Percentiles rank a stretch among this genome's conserved stretches.
phyloP scores from a whole-genome alignment of 2,888 invertebrate genomes.

The Strigamia transsilvanica region DNA sequence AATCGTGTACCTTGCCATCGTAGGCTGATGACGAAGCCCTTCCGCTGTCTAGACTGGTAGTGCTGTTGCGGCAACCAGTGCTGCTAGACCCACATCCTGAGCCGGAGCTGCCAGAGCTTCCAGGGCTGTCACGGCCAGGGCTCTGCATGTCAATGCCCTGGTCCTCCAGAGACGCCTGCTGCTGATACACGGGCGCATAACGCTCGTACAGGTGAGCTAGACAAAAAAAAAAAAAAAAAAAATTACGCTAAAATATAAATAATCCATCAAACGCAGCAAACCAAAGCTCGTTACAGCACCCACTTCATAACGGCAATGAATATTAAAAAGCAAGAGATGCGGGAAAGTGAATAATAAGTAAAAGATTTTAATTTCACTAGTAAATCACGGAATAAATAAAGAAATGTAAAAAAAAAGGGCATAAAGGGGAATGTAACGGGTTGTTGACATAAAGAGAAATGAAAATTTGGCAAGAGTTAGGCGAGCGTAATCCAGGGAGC shows the following conservation, averaged over 20 bases:
- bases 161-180: slow-evolving; percentile 83
- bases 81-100: slow-evolving; percentile 58
- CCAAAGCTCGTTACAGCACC: neutral
- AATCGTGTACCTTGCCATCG: slow-evolving; percentile 57
- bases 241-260: too few species aligned
- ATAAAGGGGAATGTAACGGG: slow-evolving; percentile 10
- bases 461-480: slow-evolving; percentile 41
- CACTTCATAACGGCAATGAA: neutral
- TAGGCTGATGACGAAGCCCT: slow-evolving; percentile 75
- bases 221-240: neutral
- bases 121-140: slow-evolving; percentile 92
- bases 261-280: neutral
- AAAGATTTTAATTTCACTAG: slow-evolving; percentile 22
- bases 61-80: slow-evolving; percentile 81
- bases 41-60: slow-evolving; percentile 86
- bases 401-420: neutral
- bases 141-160: slow-evolving; percentile 86
- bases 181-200: slow-evolving; percentile 76
- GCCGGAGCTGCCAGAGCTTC: slow-evolving; percentile 64
- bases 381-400: neutral
- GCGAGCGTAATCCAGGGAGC: slow-evolving; percentile 32
- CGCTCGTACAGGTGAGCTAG: slow-evolving; percentile 52
- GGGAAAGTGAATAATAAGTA: slow-evolving; percentile 18
- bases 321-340: neutral
- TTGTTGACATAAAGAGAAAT: slow-evolving; percentile 31